These are phyloP conservation scores for Papio anubis DNA, from an alignment of 2,113 vertebrate genomes.

Conservation along the genomic window DNA sequence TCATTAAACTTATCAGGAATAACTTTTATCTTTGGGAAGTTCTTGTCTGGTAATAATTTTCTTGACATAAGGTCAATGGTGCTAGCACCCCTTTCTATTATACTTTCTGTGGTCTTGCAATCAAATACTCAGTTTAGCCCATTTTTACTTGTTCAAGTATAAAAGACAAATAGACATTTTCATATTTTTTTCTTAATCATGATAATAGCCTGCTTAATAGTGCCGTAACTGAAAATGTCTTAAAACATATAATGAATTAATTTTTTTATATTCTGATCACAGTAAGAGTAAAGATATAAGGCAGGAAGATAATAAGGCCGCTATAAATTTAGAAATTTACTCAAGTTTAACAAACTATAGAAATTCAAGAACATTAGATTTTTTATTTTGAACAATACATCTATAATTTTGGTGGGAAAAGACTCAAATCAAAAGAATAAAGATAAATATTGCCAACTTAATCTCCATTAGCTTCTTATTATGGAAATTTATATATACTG, in stretches of 20 bases:
- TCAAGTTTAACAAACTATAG: background rate
- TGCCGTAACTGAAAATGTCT: background rate
- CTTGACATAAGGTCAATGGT: background rate
- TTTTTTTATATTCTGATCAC: background rate
- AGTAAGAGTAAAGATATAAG: background rate
- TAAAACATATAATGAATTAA: background rate
- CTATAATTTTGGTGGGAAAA: background rate
- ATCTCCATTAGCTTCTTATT: background rate
- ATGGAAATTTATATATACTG: background rate
- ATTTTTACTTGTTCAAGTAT: background rate
- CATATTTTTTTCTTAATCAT: background rate
- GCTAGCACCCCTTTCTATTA: background rate
- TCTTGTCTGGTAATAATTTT: background rate
- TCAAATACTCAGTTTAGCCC: background rate
- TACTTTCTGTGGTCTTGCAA: background rate
- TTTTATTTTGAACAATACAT: background rate
- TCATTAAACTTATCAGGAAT: background rate
- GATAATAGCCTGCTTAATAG: background rate
- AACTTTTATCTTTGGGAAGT: background rate
- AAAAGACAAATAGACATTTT: background rate
- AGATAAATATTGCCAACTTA: background rate
- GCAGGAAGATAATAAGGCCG: background rate
- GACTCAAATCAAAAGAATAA: background rate
- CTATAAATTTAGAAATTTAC: background rate
- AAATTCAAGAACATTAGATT: background rate